A percentile compares a stretch with the other conserved stretches of the same genome.
Conservation (phyloP, 2,797 vertebrate genomes). For the Lithobates pipiens region DNA sequence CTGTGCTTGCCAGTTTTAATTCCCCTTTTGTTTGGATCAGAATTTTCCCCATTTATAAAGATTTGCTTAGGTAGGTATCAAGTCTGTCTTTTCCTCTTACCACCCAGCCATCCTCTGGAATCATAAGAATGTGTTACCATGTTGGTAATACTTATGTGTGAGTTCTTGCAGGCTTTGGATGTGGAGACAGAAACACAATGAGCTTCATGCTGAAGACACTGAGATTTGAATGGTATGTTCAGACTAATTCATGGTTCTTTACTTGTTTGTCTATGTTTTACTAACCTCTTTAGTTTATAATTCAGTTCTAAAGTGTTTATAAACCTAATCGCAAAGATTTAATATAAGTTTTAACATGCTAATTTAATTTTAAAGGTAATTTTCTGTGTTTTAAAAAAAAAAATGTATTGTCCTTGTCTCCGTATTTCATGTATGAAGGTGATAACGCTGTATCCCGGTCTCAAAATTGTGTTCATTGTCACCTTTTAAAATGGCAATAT, state of each 20-base stretch:
- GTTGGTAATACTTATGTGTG: not conserved
- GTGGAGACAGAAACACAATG: not conserved
- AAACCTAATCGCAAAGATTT: no score
- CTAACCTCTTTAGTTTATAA: not conserved
- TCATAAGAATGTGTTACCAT: not conserved
- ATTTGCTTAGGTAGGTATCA: not conserved
- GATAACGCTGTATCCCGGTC: no score
- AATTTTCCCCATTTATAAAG: not conserved
- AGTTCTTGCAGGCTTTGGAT: not conserved
- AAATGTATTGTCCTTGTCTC: no score
- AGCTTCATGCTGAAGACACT: not conserved
- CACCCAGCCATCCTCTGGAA: not conserved
- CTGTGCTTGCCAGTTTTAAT: not conserved
- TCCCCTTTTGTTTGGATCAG: not conserved
- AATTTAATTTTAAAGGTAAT: no score
- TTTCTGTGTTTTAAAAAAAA: no score
- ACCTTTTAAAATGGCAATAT: no score
- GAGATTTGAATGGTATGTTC: not conserved
- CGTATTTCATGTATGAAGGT: no score
- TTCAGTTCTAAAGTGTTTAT: no score
- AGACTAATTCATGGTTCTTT: not conserved
- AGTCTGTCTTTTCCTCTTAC: not conserved
- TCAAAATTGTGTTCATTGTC: no score
- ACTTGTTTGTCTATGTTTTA: not conserved
- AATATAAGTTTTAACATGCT: no score